Percentiles rank a stretch among this genome's conserved stretches.
phyloP scores from a whole-genome alignment of 1,140 invertebrate species.

The Diachasma alloeum region DNA sequence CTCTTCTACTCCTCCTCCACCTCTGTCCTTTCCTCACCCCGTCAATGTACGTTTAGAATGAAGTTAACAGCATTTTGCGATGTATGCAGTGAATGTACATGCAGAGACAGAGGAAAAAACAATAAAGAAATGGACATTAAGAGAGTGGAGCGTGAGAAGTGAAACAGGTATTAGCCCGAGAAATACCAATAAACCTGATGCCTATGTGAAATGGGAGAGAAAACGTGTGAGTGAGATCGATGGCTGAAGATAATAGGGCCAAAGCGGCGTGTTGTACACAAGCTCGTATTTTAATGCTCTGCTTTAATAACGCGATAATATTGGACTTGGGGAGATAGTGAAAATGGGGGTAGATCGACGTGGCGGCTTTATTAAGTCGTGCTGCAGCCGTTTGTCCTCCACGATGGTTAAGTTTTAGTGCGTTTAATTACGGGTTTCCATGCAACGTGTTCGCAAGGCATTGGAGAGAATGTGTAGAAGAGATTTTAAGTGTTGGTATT shows the following conservation, averaged over 20 bases:
- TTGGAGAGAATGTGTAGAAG: not conserved
- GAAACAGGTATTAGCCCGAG: not conserved
- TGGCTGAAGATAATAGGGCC: constrained; percentile 34
- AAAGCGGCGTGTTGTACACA: constrained; percentile 20
- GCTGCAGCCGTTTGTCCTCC: constrained; percentile 37
- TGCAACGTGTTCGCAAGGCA: not conserved
- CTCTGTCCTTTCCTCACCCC: not conserved
- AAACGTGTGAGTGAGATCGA: not conserved
- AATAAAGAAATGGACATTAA: not conserved
- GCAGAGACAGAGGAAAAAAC: not conserved
- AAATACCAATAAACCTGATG: not conserved
- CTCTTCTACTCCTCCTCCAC: not conserved
- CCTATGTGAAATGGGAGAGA: not conserved
- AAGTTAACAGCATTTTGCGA: constrained; percentile 42
- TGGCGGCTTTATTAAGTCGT: constrained; percentile 48
- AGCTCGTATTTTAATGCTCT: constrained; percentile 43
- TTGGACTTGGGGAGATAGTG: constrained; percentile 7
- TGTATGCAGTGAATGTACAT: constrained; percentile 28
- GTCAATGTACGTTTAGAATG: constrained; percentile 18
- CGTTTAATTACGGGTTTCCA: constrained; percentile 49
- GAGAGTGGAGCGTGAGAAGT: constrained; percentile 8
- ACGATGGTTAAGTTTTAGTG: constrained; percentile 52
- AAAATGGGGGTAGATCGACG: constrained; percentile 22
- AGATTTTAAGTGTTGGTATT: not conserved
- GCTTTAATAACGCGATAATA: constrained; percentile 49